Percentiles rank a stretch among this genome's conserved stretches.
These are phyloP conservation scores for Parambassis ranga DNA, from an alignment of 2,797 vertebrate genomes.

Conservation along the genomic window DNA sequence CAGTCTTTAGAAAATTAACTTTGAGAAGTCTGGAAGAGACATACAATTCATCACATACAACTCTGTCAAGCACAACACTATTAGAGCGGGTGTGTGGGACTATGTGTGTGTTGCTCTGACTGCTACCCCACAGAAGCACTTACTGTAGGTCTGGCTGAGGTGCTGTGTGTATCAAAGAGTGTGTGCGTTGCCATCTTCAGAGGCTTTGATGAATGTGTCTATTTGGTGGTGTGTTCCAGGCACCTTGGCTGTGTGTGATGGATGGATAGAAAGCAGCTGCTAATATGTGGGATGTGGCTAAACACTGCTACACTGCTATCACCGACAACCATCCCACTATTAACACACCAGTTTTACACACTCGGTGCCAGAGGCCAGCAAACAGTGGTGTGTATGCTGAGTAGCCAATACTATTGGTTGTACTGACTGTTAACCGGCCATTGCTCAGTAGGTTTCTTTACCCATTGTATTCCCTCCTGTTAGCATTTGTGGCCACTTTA, in stretches of 20 bases:
- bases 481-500: too few species aligned
- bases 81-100: constrained; percentile 52
- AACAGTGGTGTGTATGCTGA: constrained; percentile 1
- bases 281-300: constrained; percentile 70
- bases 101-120: constrained; percentile 1
- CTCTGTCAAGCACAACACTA: constrained; percentile 78
- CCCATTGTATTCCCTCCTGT: too few species aligned
- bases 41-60: constrained; percentile 78
- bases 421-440: too few species aligned
- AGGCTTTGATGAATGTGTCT: constrained; percentile 71
- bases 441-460: too few species aligned
- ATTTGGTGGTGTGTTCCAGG: constrained; percentile 65
- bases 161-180: constrained; percentile 8
- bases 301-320: constrained; percentile 68
- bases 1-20: constrained; percentile 88
- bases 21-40: constrained; percentile 82
- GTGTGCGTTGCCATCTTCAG: constrained; percentile 41
- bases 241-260: constrained; percentile 61
- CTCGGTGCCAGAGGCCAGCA: constrained; percentile 47
- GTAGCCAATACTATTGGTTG: not conserved
- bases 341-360: constrained; percentile 62
- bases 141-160: constrained; percentile 37
- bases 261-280: constrained; percentile 65
- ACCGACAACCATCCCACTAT: constrained; percentile 66
- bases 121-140: constrained; percentile 26